Percentiles rank a stretch among this genome's conserved stretches.
phyloP scores from a whole-genome alignment of 2,888 invertebrate species.

The Pheosia tremula region DNA sequence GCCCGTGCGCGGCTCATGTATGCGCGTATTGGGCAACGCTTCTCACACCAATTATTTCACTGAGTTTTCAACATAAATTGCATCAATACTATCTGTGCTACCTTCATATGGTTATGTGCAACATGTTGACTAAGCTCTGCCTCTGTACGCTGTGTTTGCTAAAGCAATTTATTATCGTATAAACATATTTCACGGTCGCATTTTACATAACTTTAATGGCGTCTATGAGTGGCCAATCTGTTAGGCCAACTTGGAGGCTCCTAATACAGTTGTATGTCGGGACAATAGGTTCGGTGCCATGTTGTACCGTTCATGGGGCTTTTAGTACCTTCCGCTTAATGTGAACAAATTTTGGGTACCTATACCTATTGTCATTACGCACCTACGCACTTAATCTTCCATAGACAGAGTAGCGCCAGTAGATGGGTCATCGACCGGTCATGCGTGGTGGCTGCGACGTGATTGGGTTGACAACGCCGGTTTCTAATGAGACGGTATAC shows the following conservation, averaged over 20 bases:
- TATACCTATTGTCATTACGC: neutral
- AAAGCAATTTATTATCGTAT: no score
- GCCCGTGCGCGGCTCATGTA: neutral
- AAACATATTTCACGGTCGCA: no score
- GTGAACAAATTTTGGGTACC: no score
- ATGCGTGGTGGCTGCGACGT: slow-evolving; percentile 12
- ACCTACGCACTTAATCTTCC: neutral
- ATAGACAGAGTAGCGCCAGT: neutral
- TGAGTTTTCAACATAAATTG: slow-evolving; percentile 16
- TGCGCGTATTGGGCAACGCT: slow-evolving; percentile 13
- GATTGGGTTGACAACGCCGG: slow-evolving; percentile 15
- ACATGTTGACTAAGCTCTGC: no score
- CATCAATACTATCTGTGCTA: neutral
- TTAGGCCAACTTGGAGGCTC: no score
- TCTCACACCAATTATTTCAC: slow-evolving; percentile 13
- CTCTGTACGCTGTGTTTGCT: no score
- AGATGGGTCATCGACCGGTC: slow-evolving; percentile 16
- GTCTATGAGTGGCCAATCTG: no score
- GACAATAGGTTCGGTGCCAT: no score
- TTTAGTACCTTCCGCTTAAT: no score
- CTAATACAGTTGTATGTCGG: no score
- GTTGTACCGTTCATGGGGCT: no score
- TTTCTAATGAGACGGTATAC: slow-evolving; percentile 23
- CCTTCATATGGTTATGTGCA: neutral
- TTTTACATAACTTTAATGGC: no score